These are phyloP conservation scores for Myiozetetes cayanensis DNA, from an alignment of 2,113 vertebrate genomes.

Conservation along the genomic window DNA sequence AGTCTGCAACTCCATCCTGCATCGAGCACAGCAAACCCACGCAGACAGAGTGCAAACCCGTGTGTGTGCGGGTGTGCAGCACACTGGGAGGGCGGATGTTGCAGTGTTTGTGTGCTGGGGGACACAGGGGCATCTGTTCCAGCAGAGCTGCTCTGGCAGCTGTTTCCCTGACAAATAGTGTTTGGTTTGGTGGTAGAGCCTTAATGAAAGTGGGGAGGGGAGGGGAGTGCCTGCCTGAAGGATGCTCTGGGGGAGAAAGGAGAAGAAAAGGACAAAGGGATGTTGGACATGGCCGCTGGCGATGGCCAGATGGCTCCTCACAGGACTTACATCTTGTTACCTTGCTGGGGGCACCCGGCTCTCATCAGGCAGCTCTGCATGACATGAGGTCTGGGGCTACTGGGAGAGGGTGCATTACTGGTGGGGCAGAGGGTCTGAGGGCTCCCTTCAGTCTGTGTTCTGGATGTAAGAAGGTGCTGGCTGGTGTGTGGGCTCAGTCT, in stretches of 20 bases:
- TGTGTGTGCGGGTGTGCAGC: background rate
- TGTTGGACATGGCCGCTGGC: accelerated
- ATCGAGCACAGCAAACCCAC: accelerated
- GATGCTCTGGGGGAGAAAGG: background rate
- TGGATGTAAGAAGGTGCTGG: background rate
- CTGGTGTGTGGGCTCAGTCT: background rate
- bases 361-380: background rate
- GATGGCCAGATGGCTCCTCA: background rate
- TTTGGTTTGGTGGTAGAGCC: conserved; percentile 6
- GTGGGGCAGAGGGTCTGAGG: background rate
- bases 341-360: background rate
- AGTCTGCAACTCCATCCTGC: background rate
- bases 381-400: accelerated
- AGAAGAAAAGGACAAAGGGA: background rate
- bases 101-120: background rate
- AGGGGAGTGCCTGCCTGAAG: background rate
- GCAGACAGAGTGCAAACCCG: accelerated
- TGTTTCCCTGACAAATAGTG: background rate
- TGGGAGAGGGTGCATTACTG: background rate
- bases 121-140: background rate
- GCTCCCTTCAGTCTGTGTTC: background rate
- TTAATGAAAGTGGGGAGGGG: background rate
- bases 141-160: conserved; percentile 8
- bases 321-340: accelerated
- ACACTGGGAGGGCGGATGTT: accelerated